A percentile compares a stretch with the other conserved stretches of the same genome.
phyloP scores from a whole-genome alignment of 2,797 vertebrate species.

The Argyrosomus regius region DNA sequence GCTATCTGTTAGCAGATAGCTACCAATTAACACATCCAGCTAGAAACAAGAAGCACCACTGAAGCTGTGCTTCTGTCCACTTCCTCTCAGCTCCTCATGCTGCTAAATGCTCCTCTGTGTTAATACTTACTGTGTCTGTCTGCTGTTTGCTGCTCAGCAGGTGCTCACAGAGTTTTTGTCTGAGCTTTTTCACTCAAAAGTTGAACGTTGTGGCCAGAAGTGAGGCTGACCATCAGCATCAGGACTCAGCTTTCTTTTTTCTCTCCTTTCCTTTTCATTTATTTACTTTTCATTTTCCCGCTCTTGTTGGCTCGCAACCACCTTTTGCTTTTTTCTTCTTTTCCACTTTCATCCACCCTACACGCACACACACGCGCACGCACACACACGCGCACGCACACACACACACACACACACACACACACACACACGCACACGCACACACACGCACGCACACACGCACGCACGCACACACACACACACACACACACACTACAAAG shows the following conservation, averaged over 20 bases:
- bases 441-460: too few species aligned
- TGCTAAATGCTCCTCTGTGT: background rate
- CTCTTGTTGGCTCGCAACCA: too few species aligned
- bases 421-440: too few species aligned
- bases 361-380: too few species aligned
- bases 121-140: background rate
- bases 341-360: too few species aligned
- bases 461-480: too few species aligned
- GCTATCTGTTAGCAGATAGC: background rate
- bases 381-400: too few species aligned
- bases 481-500: too few species aligned
- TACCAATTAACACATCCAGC: background rate
- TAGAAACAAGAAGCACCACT: background rate
- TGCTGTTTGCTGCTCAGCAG: background rate
- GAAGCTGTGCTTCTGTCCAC: background rate
- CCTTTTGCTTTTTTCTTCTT: too few species aligned
- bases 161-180: background rate
- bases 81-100: background rate
- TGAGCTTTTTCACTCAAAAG: background rate
- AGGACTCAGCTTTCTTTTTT: background rate
- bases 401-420: too few species aligned
- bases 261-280: too few species aligned
- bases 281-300: too few species aligned
- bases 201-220: background rate
- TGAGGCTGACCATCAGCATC: background rate